Base-by-base conservation (phyloP, 2,113 vertebrate species). In the Neodontobutis hainanensis region DNA sequence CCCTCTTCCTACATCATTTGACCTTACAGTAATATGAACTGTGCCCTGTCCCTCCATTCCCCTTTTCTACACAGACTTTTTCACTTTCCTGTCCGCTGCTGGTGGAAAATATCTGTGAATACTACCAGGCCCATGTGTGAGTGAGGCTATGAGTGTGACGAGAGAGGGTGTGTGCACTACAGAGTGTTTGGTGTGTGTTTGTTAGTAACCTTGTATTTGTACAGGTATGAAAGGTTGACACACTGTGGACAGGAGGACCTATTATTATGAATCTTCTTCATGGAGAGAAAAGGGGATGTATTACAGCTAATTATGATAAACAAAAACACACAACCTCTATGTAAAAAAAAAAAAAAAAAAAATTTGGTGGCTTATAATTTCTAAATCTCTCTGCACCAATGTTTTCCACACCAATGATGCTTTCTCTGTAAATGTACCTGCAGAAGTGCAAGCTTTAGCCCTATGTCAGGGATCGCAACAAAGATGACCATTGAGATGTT, bases 211-310 rank as follows among this genome's bases (percentile, higher is more conserved):
- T 68, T 34, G 69, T 81, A 70, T 85, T 77, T 89, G 75, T 90
- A 85, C 81, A 86, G 81, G 85, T 75, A 48, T 80, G 84, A 76
- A 44, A 67, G 70, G 46, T 68, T 64, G 83, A 80, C 78, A 84
- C 78, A 83, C 73, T 81, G 67, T 88, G 86, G 83, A 88, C 82
- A 83, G 75, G 80, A 78, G 84, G 81, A 86, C 83, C 87, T 81
- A 67, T 77, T 47, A 44, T 80, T 60, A 70, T 60, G 75, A 75
- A 66, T 77, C 75, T 59, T 71, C 44, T 84, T 73, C 49, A 11
- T 9, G 55, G 61, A 65, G 45, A 44, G 44, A 57, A 36, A n/a
- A 61, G 58, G 34, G 66, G 70, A 72, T 65, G 72, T 72, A 57
- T 38, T 73, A 77, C 63, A 42, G 66, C 53, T 64, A 78, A 73